phyloP scores from a whole-genome alignment of 2,888 invertebrate species.

The Leptinotarsa peninsularis region DNA sequence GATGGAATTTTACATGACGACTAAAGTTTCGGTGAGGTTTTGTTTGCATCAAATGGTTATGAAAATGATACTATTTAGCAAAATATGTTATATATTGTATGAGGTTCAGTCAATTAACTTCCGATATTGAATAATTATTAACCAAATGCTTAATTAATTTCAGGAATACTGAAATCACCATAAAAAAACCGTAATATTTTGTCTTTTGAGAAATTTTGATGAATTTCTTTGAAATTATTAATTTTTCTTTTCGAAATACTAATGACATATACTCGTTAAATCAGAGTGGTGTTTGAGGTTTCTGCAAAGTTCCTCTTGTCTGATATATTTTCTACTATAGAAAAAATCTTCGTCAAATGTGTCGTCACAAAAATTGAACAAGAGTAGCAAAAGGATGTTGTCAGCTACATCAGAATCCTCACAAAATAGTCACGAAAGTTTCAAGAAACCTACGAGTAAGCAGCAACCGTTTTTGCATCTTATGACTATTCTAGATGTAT shows the following conservation, averaged over 20 bases:
- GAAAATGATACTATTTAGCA: conserved; percentile 23
- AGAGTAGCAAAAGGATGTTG: not conserved
- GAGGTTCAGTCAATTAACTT: too few relatives aligned
- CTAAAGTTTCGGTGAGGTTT: conserved; percentile 29
- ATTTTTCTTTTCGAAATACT: too few relatives aligned
- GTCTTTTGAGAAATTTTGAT: too few relatives aligned
- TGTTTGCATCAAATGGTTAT: conserved; percentile 24
- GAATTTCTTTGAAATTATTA: too few relatives aligned
- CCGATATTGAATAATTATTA: too few relatives aligned
- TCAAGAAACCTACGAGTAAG: conserved; percentile 24
- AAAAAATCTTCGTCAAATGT: conserved; percentile 13
- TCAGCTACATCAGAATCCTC: not conserved
- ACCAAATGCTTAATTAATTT: too few relatives aligned
- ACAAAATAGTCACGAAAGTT: not conserved
- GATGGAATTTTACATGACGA: conserved; percentile 58
- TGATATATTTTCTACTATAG: not conserved
- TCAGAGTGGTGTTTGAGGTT: too few relatives aligned
- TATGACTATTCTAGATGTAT: conserved; percentile 61
- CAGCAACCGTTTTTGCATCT: conserved; percentile 58
- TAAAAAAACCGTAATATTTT: too few relatives aligned
- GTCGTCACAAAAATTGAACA: not conserved
- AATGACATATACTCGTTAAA: too few relatives aligned
- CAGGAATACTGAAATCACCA: too few relatives aligned
- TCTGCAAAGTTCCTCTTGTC: too few relatives aligned
- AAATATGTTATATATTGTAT: too few relatives aligned